Percentiles rank a stretch among this genome's conserved stretches.
phyloP scores from a whole-genome alignment of 2,888 invertebrate genomes.

The Ryuthela nishihirai region DNA sequence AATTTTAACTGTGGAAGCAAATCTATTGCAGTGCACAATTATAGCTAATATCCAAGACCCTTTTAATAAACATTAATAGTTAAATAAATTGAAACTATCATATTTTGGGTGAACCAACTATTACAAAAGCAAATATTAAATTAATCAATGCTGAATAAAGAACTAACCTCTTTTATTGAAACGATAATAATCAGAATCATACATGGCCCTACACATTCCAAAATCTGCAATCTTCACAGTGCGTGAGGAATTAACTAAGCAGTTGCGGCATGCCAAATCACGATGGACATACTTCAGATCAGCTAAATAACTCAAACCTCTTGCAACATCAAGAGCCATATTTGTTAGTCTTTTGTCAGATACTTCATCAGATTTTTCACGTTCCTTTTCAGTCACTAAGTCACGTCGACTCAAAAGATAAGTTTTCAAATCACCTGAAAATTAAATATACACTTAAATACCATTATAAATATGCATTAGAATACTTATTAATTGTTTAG shows the following conservation, averaged over 20 bases:
- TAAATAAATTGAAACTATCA: too few species aligned
- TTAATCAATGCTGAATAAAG: too few species aligned
- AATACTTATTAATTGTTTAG: too few species aligned
- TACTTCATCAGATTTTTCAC: constrained; percentile 70
- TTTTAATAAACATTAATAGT: too few species aligned
- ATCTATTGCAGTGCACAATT: too few species aligned
- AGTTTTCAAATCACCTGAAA: constrained; percentile 74
- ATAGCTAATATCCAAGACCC: too few species aligned
- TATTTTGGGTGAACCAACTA: too few species aligned
- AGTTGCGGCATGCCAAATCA: constrained; percentile 80
- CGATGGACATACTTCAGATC: constrained; percentile 77
- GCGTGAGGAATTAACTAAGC: constrained; percentile 67
- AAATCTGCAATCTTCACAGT: constrained; percentile 50
- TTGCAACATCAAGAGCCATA: constrained; percentile 83
- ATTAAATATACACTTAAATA: too few species aligned
- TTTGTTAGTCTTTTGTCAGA: constrained; percentile 72
- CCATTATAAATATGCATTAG: too few species aligned
- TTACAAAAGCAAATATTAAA: too few species aligned
- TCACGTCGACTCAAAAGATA: constrained; percentile 79
- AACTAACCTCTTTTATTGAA: constrained; percentile 65
- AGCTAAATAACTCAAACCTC: constrained; percentile 75
- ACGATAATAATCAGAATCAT: constrained; percentile 49
- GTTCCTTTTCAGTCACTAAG: constrained; percentile 63
- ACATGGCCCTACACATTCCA: constrained; percentile 46
- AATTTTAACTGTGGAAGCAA: too few species aligned